Base-by-base conservation (phyloP, 1,140 invertebrate genomes). In the Megalonaias nervosa region DNA sequence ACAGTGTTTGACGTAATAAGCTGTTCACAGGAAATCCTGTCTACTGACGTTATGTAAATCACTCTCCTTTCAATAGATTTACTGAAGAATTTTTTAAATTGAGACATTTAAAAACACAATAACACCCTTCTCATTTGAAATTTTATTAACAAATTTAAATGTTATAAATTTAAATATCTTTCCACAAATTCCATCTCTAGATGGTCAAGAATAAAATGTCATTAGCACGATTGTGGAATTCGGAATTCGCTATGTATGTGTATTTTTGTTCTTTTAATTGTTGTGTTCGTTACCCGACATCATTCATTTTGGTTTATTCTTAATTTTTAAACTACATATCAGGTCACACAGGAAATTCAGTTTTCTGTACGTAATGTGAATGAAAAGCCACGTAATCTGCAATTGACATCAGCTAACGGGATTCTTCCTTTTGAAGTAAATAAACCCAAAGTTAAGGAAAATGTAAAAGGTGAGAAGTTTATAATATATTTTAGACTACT, bases 401-500 rank as follows among this genome's bases (percentile, higher is more conserved):
- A 82, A 60, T 19, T 85, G 26, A 78, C 73, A 38, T 80, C 83
- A 13, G n/a, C 77, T 4, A 80, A 75, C 67, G 78, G 75, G 23
- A 60, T 74, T 15, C 31, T 73, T 16, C 60, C 31, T 11, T 80
- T 69, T 74, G 61, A 74, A 23, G 48, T 62, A 4, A 77, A 85
- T 59, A 62, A 83, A 57, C 84, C 83, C 26, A 72, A 61, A 58
- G 72, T 85, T 16, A 74, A 72, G 38, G 85, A 87, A 78, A 85
- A 87, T 73, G 59, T 69, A 15, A 31, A 74, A 73, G 79, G 85
- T 87, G 73, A 74, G 56, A 62, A 48, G 38, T 48, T 48, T 0
- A 48, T 48, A 48, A 31, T 4, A 31, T 31, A 48, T 48, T 48
- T 48, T 48, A 11, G 38, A 48, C 6, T 48, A 11, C 38, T 48